Base-by-base conservation (phyloP, 2,888 invertebrate genomes). In the Sesia bembeciformis region DNA sequence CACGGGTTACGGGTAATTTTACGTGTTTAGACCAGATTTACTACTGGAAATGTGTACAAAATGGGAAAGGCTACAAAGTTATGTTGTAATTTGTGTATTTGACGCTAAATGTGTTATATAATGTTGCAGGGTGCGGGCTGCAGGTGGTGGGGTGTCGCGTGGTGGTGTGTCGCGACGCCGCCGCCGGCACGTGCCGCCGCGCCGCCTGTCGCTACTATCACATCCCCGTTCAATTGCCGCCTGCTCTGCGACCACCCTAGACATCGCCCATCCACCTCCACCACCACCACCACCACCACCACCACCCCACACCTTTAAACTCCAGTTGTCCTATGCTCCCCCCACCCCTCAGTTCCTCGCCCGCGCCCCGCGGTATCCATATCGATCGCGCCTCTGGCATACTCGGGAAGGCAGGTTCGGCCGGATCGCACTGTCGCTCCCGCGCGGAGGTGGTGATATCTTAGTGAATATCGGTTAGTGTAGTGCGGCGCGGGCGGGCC, bases 171-270 rank as follows among this genome's bases (percentile, higher is more conserved):
- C 96, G 97, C 88, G 97, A 97, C 92, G 96, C 96, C 87, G 96
- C 96, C 79, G 96, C 96, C 88, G 97, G 97, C 90, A 93, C 95
- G 90, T 97, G 97, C 91, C 93, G 94, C 84, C 95, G 97, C 90
- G 94, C 96, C 90, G 93, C 95, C 90, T 97, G 97, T 94, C 97
- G 97, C 93, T 97, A 96, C 93, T 97, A 97, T 93, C 97, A 97
- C 93, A 96, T 97, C 93, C 97, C 97, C 78, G 93, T 96, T 85
- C 94, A 93, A 80, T 91, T 96, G 92, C 96, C 96, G 78, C 95
- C 96, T 78, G 96, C 96, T 76, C 81, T 86, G 65, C 81, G 84
- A 62, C 89, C 90, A 63, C 90, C 89, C 61, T 89, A 88, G 84
- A 81, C 78, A 64, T 62, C 68, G 65, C 61, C 65, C 68, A 66